Percentiles rank a stretch among this genome's conserved stretches.
phyloP scores from a whole-genome alignment of 2,113 vertebrate species.

The Vulpes lagopus region DNA sequence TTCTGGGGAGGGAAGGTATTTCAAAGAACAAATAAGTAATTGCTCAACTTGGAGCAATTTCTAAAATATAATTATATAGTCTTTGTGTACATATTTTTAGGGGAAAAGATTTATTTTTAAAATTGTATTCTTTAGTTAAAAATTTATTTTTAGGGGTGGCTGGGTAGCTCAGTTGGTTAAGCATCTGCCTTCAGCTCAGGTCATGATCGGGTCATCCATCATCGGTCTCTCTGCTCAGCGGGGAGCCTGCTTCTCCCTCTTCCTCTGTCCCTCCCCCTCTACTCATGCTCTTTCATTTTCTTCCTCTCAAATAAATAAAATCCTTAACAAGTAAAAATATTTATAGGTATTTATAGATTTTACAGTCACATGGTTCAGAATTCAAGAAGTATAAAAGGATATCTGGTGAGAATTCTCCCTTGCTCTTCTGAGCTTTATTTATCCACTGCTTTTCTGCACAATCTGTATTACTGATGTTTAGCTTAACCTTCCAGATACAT shows the following conservation, averaged over 20 bases:
- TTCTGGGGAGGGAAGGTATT: not conserved
- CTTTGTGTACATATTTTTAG: not conserved
- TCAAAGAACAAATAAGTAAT: constrained; percentile 28
- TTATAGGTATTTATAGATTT: not conserved
- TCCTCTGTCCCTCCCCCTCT: too few relatives aligned
- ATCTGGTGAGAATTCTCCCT: not conserved
- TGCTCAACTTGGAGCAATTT: not conserved
- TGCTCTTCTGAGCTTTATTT: not conserved
- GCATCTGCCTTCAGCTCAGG: too few relatives aligned
- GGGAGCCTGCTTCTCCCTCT: too few relatives aligned
- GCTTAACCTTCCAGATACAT: not conserved
- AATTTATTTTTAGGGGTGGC: not conserved
- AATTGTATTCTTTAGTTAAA: constrained; percentile 32
- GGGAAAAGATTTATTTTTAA: not conserved
- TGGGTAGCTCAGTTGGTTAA: too few relatives aligned
- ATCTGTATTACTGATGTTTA: not conserved
- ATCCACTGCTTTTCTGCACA: not conserved
- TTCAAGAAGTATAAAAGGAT: not conserved
- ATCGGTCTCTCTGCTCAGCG: too few relatives aligned
- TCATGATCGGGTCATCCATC: too few relatives aligned
- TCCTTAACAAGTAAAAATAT: not conserved
- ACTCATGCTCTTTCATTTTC: too few relatives aligned
- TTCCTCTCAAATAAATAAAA: too few relatives aligned
- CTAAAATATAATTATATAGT: not conserved
- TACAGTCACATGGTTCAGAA: not conserved